Base-by-base conservation (phyloP, 2,888 invertebrate species). In the Yponomeuta plumbellus region DNA sequence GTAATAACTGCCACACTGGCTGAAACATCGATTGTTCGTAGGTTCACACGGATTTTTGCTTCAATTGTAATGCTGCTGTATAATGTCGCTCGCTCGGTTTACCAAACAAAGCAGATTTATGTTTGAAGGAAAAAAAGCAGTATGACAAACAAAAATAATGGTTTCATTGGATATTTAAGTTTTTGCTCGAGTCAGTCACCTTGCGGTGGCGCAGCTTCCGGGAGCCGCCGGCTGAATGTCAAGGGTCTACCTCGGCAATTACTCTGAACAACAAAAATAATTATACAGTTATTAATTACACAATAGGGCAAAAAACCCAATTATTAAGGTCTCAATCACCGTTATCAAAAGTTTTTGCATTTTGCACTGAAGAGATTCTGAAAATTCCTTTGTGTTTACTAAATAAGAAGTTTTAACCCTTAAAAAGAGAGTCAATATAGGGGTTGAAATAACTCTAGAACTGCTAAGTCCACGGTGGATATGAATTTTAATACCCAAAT, bases 161-260 rank as follows among this genome's bases (percentile, higher is more conserved):
- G 59, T 59, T 59, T 21, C 44, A 44, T 13, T 44, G 44, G 44
- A 44, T 44, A 44, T 44, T 13, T 3, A 20, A 58, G 58, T 58
- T 58, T 22, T 59, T 59, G 44, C 44, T 17, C 44, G 59, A 20
- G 22, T 59, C 23, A 11, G 59, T 59, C 59, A 59, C 58, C 22
- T 22, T 58, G 58, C 11, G 20, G 21, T 21, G 20, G 58, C 58
- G 22, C 2, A 10, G 59, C 22, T 59, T 21, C 23, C 23, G 59
- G 21, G 10, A 23, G 44, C 44, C 44, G 17, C 44, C 44, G 44
- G 3, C 44, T 44, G 44, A 44, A 13, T 44, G 44, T 44, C 44
- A 44, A 44, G 44, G 44, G 44, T 52, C 13, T 52, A 5, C 44
- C 44, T 52, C 17, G 44, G 44, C 44, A 52, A 52, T 52, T 52